phyloP scores from a whole-genome alignment of 2,113 vertebrate genomes.

The Thryonomys swinderianus region DNA sequence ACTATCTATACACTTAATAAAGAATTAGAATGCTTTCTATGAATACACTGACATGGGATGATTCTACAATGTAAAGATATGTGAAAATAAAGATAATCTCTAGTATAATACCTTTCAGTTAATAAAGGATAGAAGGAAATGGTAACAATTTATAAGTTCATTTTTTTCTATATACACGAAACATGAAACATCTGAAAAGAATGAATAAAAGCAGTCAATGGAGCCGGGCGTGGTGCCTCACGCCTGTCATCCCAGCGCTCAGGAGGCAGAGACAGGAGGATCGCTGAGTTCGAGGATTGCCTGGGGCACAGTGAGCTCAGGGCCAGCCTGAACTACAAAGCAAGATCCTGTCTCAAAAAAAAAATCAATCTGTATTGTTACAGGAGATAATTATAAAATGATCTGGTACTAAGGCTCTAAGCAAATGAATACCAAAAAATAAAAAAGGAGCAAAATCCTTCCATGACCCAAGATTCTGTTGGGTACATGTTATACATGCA shows the following conservation, averaged over 20 bases:
- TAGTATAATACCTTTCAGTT: background rate
- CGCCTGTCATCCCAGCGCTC: no score
- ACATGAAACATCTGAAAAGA: background rate
- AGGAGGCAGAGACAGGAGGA: no score
- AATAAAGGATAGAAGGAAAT: background rate
- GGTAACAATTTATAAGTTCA: background rate
- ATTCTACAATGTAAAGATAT: background rate
- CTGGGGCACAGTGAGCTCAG: no score
- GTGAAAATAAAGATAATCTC: background rate
- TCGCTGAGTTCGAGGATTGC: no score
- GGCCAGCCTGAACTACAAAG: no score
- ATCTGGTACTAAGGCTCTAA: background rate
- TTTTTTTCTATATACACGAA: slow-evolving; percentile 23
- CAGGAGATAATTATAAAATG: background rate
- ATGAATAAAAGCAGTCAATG: background rate
- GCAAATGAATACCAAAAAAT: background rate
- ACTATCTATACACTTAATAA: background rate
- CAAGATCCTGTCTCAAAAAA: background rate
- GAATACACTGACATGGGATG: background rate
- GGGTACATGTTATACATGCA: no score
- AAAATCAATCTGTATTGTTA: background rate
- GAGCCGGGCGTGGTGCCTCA: no score
- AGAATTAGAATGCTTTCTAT: background rate
- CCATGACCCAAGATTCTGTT: no score
- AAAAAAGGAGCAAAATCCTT: background rate